Conservation (phyloP, 2,888 invertebrate genomes). For the Cerastis leucographa region DNA sequence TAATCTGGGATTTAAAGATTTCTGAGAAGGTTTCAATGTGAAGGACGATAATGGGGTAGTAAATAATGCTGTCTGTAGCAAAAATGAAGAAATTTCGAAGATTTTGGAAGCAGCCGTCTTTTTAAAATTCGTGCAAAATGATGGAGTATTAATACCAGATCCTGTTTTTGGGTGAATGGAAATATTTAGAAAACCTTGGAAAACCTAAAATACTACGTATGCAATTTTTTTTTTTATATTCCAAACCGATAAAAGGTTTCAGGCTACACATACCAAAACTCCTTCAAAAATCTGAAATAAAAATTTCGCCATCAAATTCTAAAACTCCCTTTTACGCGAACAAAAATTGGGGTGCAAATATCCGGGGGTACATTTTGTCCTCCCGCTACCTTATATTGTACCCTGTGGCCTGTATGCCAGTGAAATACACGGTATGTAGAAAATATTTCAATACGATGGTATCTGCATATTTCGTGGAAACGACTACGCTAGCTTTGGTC, state of each 20-base stretch:
- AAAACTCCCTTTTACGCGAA: slow-evolving; percentile 28
- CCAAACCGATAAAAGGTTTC: neutral
- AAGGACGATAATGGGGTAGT: slow-evolving; percentile 42
- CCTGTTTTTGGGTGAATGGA: neutral
- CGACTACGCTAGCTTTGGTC: neutral
- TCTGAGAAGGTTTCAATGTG: slow-evolving; percentile 25
- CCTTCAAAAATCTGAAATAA: slow-evolving; percentile 38
- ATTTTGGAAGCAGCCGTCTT: neutral
- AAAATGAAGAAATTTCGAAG: neutral
- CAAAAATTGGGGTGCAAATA: slow-evolving; percentile 40
- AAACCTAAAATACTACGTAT: neutral
- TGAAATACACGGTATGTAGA: slow-evolving; percentile 22
- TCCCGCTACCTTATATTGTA: slow-evolving; percentile 43
- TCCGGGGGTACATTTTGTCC: slow-evolving; percentile 31
- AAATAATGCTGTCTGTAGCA: slow-evolving; percentile 36
- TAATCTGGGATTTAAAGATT: slow-evolving; percentile 55
- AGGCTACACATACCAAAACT: neutral
- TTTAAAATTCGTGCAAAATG: neutral
- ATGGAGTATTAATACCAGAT: neutral
- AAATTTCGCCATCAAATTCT: slow-evolving; percentile 26
- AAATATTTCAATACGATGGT: slow-evolving; percentile 42
- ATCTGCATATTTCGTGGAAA: slow-evolving; percentile 22
- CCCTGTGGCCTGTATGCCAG: neutral
- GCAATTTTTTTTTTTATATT: neutral
- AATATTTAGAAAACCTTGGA: neutral